Percentiles rank a stretch among this genome's conserved stretches.
Evolutionary conservation across 2,888 invertebrate species (phyloP).

Genomic region (Ophion slaviceki): DNA sequence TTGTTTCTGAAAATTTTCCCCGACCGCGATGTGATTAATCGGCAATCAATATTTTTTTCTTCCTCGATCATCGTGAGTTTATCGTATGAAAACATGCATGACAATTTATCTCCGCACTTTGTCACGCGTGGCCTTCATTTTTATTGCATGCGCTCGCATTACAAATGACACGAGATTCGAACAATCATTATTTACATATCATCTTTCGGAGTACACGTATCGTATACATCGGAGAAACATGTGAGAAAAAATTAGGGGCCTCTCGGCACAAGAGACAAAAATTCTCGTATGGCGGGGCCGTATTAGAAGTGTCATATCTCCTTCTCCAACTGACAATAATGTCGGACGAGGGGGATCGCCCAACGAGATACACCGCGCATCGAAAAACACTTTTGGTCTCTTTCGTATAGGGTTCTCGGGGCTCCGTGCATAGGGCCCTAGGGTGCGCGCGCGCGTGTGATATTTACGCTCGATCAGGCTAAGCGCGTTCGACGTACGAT

Average conservation of each 20-base stretch:
- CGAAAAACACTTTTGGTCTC: conserved; percentile 41
- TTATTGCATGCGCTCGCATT: neutral
- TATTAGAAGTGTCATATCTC: conserved; percentile 54
- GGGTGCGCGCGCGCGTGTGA: conserved; percentile 36
- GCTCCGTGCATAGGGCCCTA: conserved; percentile 37
- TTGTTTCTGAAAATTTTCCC: too few relatives aligned
- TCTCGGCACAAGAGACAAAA: neutral
- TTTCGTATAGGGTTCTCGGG: conserved; percentile 35
- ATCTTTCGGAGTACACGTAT: neutral
- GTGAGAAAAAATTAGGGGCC: neutral
- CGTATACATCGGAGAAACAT: neutral
- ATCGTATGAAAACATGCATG: neutral
- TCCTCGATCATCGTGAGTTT: neutral
- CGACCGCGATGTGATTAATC: too few relatives aligned
- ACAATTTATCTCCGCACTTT: neutral
- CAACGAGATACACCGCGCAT: conserved; percentile 44
- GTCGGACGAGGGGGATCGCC: conserved; percentile 50
- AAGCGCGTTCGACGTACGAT: conserved; percentile 68
- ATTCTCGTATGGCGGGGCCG: neutral
- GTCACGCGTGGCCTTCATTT: neutral
- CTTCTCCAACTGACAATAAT: conserved; percentile 49
- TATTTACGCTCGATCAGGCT: conserved; percentile 73
- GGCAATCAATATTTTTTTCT: neutral
- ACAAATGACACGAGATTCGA: neutral
- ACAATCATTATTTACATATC: neutral